phyloP scores from a whole-genome alignment of 2,113 vertebrate species.

The Halcyon malimbica region DNA sequence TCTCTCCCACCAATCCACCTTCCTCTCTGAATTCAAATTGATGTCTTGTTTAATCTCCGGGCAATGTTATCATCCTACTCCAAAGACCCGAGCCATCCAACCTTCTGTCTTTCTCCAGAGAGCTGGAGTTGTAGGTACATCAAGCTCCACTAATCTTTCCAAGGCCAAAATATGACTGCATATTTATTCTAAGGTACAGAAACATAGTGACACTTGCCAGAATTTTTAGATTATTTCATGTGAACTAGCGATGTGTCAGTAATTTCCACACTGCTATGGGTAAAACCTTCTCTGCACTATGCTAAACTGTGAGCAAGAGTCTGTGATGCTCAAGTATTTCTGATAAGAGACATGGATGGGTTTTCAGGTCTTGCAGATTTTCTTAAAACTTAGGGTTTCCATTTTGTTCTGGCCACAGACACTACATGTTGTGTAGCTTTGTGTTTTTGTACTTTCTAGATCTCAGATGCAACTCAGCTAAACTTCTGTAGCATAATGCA shows the following conservation, averaged over 20 bases:
- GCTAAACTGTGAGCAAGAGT: no score
- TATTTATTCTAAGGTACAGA: no score
- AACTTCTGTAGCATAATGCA: background rate
- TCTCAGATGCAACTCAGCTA: background rate
- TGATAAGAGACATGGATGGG: no score
- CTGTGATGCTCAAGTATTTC: no score
- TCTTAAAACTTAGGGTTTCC: background rate
- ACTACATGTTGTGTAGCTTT: background rate
- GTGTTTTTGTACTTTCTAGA: background rate
- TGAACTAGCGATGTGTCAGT: no score
- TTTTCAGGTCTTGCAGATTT: background rate
- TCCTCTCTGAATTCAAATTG: background rate
- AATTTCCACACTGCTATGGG: no score
- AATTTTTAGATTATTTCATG: no score
- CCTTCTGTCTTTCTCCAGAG: background rate
- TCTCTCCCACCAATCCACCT: background rate
- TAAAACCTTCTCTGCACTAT: no score
- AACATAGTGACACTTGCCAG: no score
- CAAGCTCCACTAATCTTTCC: accelerated
- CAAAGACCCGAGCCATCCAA: background rate
- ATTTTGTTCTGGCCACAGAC: background rate
- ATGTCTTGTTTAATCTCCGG: background rate
- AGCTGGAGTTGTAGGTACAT: background rate
- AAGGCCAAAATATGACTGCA: no score
- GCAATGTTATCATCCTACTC: background rate